Evolutionary conservation across 1,140 invertebrate species (phyloP).

Genomic region (Leptinotarsa undecemlineata): DNA sequence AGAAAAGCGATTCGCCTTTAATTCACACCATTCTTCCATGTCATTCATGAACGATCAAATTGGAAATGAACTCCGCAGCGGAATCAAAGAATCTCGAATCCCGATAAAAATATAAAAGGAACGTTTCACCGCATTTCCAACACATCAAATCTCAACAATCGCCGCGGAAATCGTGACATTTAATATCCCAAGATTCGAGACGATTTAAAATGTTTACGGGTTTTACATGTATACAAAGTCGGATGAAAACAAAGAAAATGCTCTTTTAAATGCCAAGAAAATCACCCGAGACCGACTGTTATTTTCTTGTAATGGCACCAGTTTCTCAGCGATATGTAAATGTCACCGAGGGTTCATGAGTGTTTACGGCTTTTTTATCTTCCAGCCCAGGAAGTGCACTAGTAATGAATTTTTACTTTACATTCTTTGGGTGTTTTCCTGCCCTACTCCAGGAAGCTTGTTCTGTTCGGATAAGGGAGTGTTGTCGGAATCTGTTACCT

Average conservation of each 20-base stretch:
- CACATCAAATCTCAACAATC: conserved; percentile 8
- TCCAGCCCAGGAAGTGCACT: background rate
- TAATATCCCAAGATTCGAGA: background rate
- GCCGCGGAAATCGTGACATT: conserved; percentile 2
- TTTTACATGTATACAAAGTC: conserved; percentile 9
- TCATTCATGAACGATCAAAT: too few species aligned
- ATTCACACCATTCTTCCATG: too few species aligned
- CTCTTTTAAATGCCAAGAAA: conserved; percentile 7
- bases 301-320: background rate
- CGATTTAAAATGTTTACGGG: conserved; percentile 3
- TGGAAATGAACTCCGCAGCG: too few species aligned
- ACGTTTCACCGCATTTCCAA: background rate
- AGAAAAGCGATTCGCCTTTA: too few species aligned
- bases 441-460: background rate
- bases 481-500: background rate
- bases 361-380: conserved; percentile 20
- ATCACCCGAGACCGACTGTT: conserved; percentile 13
- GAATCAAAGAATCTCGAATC: too few species aligned
- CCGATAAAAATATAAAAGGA: background rate
- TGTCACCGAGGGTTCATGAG: conserved; percentile 16
- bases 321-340: conserved; percentile 18
- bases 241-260: conserved; percentile 19
- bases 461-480: background rate
- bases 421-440: background rate
- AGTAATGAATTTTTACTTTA: background rate